phyloP scores from a whole-genome alignment of 2,797 vertebrate genomes.

The Heteromormyrus szaboi region DNA sequence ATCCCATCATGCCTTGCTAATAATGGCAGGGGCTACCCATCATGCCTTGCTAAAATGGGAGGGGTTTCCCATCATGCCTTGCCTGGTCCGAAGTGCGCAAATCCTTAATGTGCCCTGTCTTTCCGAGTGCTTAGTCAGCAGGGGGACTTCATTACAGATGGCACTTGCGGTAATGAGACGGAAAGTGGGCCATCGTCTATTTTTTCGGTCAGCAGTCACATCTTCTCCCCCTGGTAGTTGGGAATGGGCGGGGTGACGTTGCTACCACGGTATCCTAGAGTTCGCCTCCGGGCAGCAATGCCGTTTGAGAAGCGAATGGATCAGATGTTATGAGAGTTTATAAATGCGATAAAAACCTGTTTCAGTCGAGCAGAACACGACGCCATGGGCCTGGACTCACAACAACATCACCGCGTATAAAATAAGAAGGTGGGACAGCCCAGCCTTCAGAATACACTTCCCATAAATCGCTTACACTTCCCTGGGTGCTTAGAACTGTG shows the following conservation, averaged over 20 bases:
- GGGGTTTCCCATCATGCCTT: background rate
- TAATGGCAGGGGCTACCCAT: background rate
- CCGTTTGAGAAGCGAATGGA: background rate
- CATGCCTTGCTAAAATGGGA: background rate
- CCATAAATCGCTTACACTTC: background rate
- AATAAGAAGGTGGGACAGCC: background rate
- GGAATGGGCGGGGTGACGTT: background rate
- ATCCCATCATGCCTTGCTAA: background rate
- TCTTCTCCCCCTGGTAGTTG: conserved; percentile 22
- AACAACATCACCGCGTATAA: background rate
- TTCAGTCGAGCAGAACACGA: background rate
- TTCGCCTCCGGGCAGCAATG: background rate
- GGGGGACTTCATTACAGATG: conserved; percentile 41
- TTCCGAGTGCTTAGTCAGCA: conserved; percentile 32
- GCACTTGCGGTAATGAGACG: conserved; percentile 41
- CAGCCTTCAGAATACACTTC: background rate
- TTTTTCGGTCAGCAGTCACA: conserved; percentile 41
- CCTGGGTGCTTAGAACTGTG: background rate
- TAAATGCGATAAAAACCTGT: background rate
- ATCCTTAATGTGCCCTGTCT: background rate
- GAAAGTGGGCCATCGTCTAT: conserved; percentile 24
- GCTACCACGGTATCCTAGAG: background rate
- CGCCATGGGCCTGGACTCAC: background rate
- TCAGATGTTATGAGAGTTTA: background rate
- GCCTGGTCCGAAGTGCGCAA: background rate